Evolutionary conservation across 2,113 vertebrate species (phyloP).

Genomic region (Monarcha castaneiventris): DNA sequence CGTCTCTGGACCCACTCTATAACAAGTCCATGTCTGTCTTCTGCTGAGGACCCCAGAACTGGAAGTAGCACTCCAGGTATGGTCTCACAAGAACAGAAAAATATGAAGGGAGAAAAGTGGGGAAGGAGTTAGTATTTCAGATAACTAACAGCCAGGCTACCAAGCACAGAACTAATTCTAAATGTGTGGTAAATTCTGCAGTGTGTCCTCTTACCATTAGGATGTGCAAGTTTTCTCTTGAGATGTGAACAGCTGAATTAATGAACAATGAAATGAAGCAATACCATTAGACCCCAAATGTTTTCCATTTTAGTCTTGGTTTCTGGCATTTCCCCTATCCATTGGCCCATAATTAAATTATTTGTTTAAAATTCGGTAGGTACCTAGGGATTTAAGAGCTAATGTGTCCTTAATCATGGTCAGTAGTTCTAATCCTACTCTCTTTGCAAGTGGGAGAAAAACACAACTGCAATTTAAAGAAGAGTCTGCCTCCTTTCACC

Average conservation of each 20-base stretch:
- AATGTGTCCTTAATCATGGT: not conserved
- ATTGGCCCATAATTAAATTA: not conserved
- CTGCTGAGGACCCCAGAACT: not conserved
- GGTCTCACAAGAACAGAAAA: not conserved
- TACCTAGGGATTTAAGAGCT: not conserved
- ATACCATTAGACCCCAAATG: not conserved
- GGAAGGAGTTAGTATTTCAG: not conserved
- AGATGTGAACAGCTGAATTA: not conserved
- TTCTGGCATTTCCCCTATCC: not conserved
- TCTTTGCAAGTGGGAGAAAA: not conserved
- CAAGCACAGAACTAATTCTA: not conserved
- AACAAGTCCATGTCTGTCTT: not conserved
- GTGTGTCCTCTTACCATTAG: not conserved
- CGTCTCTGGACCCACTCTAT: not conserved
- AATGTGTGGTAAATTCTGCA: not conserved
- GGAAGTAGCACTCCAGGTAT: too few relatives aligned
- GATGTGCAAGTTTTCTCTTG: not conserved
- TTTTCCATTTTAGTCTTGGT: not conserved
- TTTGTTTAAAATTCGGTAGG: not conserved
- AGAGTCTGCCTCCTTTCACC: not conserved
- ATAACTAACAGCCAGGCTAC: not conserved
- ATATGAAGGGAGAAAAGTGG: not conserved
- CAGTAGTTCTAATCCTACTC: not conserved
- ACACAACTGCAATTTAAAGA: not conserved
- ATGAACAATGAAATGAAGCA: not conserved